These are phyloP conservation scores for Micromussa lordhowensis DNA, from an alignment of 92 coral and sea anemone genomes.

Conservation along the genomic window DNA sequence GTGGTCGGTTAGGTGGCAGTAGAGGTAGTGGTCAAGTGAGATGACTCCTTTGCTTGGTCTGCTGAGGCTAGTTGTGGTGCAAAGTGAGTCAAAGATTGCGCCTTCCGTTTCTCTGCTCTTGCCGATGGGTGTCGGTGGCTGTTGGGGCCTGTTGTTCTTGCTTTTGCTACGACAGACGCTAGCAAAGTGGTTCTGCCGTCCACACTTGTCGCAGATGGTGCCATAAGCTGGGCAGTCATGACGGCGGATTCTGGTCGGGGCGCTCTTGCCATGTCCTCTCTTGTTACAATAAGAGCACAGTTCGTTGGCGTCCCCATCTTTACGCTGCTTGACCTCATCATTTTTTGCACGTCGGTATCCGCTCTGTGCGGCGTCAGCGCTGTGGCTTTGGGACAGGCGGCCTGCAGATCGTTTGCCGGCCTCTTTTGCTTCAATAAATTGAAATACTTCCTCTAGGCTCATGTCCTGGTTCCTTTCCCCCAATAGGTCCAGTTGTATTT, in stretches of 20 bases:
- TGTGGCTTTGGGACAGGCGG: slow-evolving; percentile 62
- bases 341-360: slow-evolving; percentile 44
- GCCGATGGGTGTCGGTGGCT: not conserved
- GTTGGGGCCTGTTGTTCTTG: not conserved
- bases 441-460: slow-evolving; percentile 59
- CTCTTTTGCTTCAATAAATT: slow-evolving; percentile 62
- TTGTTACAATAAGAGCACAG: slow-evolving; percentile 60
- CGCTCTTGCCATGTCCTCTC: slow-evolving; percentile 73
- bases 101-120: not conserved
- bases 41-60: slow-evolving; percentile 9
- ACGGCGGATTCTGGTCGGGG: slow-evolving; percentile 50
- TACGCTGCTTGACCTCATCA: slow-evolving; percentile 31
- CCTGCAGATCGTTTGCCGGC: slow-evolving; percentile 78
- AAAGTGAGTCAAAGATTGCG: slow-evolving; percentile 10
- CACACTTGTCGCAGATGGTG: slow-evolving; percentile 51
- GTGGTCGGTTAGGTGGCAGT: not conserved
- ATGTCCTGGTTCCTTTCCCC: slow-evolving; percentile 66
- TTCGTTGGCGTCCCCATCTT: slow-evolving; percentile 43
- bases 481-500: slow-evolving; percentile 63
- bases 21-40: slow-evolving; percentile 37
- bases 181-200: slow-evolving; percentile 46
- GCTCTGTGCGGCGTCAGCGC: slow-evolving; percentile 34
- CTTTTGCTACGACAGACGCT: slow-evolving; percentile 65
- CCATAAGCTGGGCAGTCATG: slow-evolving; percentile 72
- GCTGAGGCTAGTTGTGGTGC: slow-evolving; percentile 12